phyloP scores from a whole-genome alignment of 1,140 invertebrate species.

The Aphelenchoides fujianensis region DNA sequence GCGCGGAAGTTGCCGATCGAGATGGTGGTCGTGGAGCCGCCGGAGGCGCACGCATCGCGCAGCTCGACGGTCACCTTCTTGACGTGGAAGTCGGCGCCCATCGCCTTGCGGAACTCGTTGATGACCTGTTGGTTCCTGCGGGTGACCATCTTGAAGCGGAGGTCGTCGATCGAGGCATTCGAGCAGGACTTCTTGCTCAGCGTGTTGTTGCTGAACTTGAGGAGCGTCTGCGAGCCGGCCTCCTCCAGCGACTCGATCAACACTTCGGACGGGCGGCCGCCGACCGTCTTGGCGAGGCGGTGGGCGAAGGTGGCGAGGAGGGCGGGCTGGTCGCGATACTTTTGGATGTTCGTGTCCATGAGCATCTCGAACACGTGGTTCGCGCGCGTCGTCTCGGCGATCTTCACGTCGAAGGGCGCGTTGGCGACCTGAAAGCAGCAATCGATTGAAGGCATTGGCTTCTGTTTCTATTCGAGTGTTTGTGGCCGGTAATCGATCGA shows the following conservation, averaged over 20 bases:
- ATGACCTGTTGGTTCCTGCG: neutral
- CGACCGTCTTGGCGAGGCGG: neutral
- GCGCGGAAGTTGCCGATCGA: neutral
- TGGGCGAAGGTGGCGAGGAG: conserved; percentile 3
- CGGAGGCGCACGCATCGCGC: neutral
- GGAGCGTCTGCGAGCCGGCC: neutral
- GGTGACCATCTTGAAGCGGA: neutral
- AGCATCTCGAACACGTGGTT: conserved; percentile 9
- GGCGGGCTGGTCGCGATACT: conserved; percentile 12
- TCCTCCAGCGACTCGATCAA: conserved; percentile 12
- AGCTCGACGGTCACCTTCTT: neutral
- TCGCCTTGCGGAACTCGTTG: neutral
- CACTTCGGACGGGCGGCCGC: neutral
- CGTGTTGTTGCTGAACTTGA: conserved; percentile 14
- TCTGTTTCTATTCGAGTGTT: neutral
- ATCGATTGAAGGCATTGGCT: neutral
- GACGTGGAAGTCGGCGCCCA: conserved; percentile 16
- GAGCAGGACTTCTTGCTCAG: neutral
- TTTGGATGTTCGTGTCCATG: neutral
- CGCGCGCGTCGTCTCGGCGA: neutral
- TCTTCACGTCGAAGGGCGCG: conserved; percentile 12
- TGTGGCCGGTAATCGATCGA: too few species aligned
- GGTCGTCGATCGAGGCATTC: neutral
- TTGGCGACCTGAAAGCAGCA: neutral
- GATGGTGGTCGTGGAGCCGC: neutral